Evolutionary conservation across 1,140 invertebrate species (phyloP).

Genomic region (Cydia strobilella): DNA sequence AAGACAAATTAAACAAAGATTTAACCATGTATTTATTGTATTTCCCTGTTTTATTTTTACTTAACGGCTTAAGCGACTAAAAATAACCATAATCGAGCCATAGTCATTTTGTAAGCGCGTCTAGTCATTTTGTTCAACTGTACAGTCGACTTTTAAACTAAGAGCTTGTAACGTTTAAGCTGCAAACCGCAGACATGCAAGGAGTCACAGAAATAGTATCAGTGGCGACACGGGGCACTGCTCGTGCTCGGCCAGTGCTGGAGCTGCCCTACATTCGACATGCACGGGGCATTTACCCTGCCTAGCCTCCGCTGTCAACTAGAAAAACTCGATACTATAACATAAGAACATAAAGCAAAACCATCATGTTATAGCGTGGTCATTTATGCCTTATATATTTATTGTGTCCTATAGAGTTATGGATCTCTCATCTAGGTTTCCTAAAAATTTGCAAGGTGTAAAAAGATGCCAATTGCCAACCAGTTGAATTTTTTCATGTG

Average conservation of each 20-base stretch:
- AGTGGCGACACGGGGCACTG: slow-evolving; percentile 51
- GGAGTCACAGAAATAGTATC: slow-evolving; percentile 72
- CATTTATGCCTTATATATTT: no score
- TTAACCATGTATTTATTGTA: no score
- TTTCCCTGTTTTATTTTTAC: not conserved
- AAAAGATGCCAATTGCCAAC: no score
- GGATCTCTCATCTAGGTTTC: no score
- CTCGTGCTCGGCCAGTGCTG: slow-evolving; percentile 44
- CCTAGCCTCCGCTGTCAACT: slow-evolving; percentile 37
- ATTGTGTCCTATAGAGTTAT: no score
- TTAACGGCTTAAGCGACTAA: not conserved
- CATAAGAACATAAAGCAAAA: not conserved
- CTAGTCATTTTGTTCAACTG: slow-evolving; percentile 42
- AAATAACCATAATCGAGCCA: not conserved
- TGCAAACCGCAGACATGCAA: slow-evolving; percentile 65
- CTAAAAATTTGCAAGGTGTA: no score
- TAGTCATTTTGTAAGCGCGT: no score
- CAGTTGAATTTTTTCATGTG: no score
- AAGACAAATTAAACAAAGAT: no score
- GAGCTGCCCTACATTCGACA: slow-evolving; percentile 63
- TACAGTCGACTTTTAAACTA: slow-evolving; percentile 46
- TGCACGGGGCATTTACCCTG: slow-evolving; percentile 44
- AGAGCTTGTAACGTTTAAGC: slow-evolving; percentile 53
- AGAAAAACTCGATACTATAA: slow-evolving; percentile 38
- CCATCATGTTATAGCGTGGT: no score